Evolutionary conservation across 2,888 invertebrate genomes (phyloP).

Genomic region (Podabrus alpinus): DNA sequence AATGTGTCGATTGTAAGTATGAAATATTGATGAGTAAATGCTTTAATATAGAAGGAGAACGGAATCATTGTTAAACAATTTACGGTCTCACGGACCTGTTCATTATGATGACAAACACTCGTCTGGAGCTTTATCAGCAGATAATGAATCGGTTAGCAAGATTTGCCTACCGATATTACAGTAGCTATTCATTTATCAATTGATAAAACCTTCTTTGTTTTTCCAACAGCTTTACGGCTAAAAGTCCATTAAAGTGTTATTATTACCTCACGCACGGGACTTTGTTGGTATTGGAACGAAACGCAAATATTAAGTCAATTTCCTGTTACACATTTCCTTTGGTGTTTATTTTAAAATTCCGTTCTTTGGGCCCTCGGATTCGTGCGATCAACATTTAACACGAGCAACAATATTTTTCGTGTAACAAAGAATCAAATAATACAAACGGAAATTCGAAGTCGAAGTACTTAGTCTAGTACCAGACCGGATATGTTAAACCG

Average conservation of each 20-base stretch:
- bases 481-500: conserved; percentile 24
- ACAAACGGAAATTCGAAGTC: conserved; percentile 11
- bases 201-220: neutral
- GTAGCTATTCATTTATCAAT: neutral
- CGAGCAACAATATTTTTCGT: neutral
- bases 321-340: neutral
- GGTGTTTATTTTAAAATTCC: neutral
- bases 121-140: conserved; percentile 11
- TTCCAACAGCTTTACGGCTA: neutral
- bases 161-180: neutral
- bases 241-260: neutral
- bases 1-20: neutral
- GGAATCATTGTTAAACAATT: conserved; percentile 20
- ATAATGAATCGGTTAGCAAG: conserved; percentile 7
- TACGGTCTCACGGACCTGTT: conserved; percentile 12
- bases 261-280: neutral
- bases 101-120: conserved; percentile 1
- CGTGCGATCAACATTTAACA: no score
- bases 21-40: conserved; percentile 12
- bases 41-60: neutral
- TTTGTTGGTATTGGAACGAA: neutral
- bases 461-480: conserved; percentile 6
- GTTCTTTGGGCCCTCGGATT: no score
- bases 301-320: neutral
- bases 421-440: neutral